Conservation (phyloP, 1,140 invertebrate genomes). For the Saccostrea glomerata region DNA sequence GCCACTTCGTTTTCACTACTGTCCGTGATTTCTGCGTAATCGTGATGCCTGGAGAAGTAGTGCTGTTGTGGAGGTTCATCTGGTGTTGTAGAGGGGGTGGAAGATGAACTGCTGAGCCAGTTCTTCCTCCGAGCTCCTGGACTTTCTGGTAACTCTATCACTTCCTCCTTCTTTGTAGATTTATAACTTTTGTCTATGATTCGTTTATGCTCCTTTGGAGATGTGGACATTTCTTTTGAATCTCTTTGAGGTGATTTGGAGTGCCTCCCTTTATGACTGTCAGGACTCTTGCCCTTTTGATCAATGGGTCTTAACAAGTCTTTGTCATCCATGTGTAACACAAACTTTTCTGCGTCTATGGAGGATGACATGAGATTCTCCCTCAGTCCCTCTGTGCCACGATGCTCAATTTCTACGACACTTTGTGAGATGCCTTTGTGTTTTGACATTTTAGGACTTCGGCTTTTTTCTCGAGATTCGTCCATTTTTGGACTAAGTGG, state of each 20-base stretch:
- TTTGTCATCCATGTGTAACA: constrained; percentile 51
- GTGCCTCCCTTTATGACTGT: constrained; percentile 43
- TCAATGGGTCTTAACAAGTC: constrained; percentile 50
- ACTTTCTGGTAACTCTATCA: constrained; percentile 63
- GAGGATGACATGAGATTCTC: constrained; percentile 43
- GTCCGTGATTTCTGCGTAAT: constrained; percentile 71
- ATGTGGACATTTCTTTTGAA: constrained; percentile 60
- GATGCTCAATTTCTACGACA: background rate
- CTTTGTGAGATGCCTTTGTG: constrained; percentile 41
- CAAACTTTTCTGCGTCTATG: constrained; percentile 56
- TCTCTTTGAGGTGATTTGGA: constrained; percentile 64
- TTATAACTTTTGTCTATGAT: constrained; percentile 5
- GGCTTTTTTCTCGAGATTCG: constrained; percentile 52
- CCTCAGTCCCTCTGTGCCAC: constrained; percentile 42
- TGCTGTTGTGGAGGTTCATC: constrained; percentile 57
- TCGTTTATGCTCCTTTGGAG: constrained; percentile 45
- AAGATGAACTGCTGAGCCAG: constrained; percentile 54
- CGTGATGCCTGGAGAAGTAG: constrained; percentile 69
- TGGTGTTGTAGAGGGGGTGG: constrained; percentile 53
- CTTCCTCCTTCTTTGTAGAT: constrained; percentile 38
- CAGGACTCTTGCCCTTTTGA: constrained; percentile 45
- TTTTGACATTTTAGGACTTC: constrained; percentile 43
- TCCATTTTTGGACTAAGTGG: constrained; percentile 67
- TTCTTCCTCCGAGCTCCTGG: constrained; percentile 64
- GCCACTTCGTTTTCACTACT: constrained; percentile 20